Base-by-base conservation (phyloP, 2,113 vertebrate species). In the Gobiocypris rarus region DNA sequence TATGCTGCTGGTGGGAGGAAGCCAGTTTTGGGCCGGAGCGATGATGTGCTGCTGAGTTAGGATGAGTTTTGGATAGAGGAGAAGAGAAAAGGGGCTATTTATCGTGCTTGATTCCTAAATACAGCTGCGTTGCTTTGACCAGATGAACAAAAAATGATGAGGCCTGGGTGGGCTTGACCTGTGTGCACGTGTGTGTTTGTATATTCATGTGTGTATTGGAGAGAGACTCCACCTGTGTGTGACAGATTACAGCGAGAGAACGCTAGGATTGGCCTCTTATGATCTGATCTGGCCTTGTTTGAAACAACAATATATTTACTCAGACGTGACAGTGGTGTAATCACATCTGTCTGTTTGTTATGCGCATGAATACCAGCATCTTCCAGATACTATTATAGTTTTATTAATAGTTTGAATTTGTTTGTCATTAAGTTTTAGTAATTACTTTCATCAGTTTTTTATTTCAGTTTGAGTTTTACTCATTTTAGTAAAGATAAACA, bases 211-310 rank as follows among this genome's bases (percentile, higher is more conserved):
- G n/a, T 82, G 71, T 77, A 22, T 52, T 14, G 65, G 70, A 50
- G 78, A 81, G 6, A 67, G 43, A 81, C 77, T 65, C 65, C 61
- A 28, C 77, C 86, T 70, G 85, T 89, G 89, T 83, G 84, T 84
- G 75, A 84, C 56, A 75, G 43, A 52, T 52, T 52, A 71, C 38
- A 71, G 67, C 3, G 2, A 10, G 63, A 69, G 65, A 69, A 69
- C 87, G 87, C 22, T 73, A 61, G 86, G 89, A 41, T 77, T 59
- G 75, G 84, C 56, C 83, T 86, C 82, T 67, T 65, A 22, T 61
- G 26, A 56, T 75, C 69, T 74, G 34, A 58, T 65, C 80, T 71
- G 63, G 78, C 75, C 77, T 26, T 67, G 81, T 75, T 19, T 45
- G 26, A 61, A 26, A 61, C 19, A 76, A 56, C 34, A 78, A 1